Conservation (phyloP, 2,113 vertebrate species). For the Sus scrofa region T2T-Sscrofa CM000814.6:47575001-47575500, state of each 20-base stretch:
- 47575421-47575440: background rate
- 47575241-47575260: background rate
- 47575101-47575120: background rate
- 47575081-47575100: background rate
- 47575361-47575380: background rate
- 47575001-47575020: background rate
- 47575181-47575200: background rate
- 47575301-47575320: rapidly evolving
- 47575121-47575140: background rate
- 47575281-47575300: background rate
- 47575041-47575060: background rate
- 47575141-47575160: background rate
- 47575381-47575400: constrained; percentile 17
- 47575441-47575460: background rate
- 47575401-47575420: background rate
- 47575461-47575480: background rate
- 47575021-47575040: background rate
- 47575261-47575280: background rate
- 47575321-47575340: background rate
- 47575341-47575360: background rate
- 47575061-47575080: background rate
- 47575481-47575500: background rate
- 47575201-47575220: background rate
- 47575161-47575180: background rate
- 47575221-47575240: background rate